These are phyloP conservation scores for Darevskia nairensis DNA, from an alignment of 2,797 vertebrate genomes.

Conservation along the genomic window DNA sequence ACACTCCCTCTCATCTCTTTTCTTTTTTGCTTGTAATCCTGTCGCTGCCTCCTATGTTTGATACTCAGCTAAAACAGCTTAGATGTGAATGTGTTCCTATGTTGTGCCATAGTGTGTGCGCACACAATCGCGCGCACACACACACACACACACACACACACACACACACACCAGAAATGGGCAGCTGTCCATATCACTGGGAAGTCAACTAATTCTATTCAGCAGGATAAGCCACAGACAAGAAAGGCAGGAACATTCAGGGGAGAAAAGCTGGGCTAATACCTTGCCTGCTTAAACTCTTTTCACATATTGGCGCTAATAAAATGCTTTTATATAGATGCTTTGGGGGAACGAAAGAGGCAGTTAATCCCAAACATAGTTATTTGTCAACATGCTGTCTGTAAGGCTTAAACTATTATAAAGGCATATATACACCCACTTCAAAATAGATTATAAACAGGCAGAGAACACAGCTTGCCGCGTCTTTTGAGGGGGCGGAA, in stretches of 20 bases:
- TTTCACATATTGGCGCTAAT: slow-evolving; percentile 10
- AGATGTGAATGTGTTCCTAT: not conserved
- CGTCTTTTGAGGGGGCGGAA: not conserved
- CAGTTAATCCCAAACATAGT: slow-evolving; percentile 22
- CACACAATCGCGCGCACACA: accelerated
- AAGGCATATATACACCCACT: not conserved
- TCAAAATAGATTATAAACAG: not conserved
- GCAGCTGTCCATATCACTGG: slow-evolving; percentile 62
- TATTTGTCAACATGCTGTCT: not conserved
- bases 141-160: too few relatives aligned
- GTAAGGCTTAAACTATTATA: slow-evolving; percentile 43
- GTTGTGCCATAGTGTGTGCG: not conserved
- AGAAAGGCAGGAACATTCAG: not conserved
- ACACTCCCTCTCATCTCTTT: not conserved
- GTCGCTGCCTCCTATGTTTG: not conserved
- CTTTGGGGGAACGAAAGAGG: not conserved
- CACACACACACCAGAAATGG: not conserved
- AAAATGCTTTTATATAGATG: slow-evolving; percentile 50
- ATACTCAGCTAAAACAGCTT: not conserved
- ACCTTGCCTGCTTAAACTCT: slow-evolving; percentile 18
- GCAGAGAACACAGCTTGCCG: not conserved
- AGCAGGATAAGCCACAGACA: slow-evolving; percentile 69
- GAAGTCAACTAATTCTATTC: slow-evolving; percentile 76
- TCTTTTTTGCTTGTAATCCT: not conserved
- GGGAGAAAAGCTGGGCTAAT: slow-evolving; percentile 53